Conservation (phyloP, 2,888 invertebrate species). For the Eupeodes latifasciatus region DNA sequence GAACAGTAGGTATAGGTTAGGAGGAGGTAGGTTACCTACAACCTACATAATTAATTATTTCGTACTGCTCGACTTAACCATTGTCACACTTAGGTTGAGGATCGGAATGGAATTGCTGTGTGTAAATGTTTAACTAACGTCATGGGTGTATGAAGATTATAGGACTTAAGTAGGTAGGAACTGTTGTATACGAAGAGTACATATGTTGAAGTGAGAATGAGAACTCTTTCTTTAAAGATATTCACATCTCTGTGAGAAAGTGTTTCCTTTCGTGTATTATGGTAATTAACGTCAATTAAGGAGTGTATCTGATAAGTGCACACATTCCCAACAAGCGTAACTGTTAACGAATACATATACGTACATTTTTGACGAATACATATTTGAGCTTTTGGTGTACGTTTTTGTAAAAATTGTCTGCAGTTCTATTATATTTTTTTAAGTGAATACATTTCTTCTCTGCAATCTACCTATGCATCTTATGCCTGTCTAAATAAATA, state of each 20-base stretch:
- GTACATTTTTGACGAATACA: not conserved
- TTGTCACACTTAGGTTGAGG: slow-evolving; percentile 31
- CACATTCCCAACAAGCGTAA: not conserved
- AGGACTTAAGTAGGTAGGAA: not conserved
- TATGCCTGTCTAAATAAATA: too few relatives aligned
- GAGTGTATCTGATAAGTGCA: not conserved
- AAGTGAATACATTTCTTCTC: too few relatives aligned
- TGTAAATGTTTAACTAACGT: slow-evolving; percentile 46
- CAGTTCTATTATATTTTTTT: too few relatives aligned
- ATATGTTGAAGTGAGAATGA: too few relatives aligned
- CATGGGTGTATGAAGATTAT: not conserved
- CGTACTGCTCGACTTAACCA: slow-evolving; percentile 52
- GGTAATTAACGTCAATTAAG: slow-evolving; percentile 32
- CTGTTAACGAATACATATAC: not conserved
- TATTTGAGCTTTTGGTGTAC: too few relatives aligned
- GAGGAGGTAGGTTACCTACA: not conserved
- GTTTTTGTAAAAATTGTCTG: too few relatives aligned
- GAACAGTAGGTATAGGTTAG: not conserved
- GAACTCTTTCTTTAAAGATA: not conserved
- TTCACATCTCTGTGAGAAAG: not conserved
- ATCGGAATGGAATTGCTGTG: slow-evolving; percentile 8
- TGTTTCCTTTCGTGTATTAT: slow-evolving; percentile 22
- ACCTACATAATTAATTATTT: slow-evolving; percentile 64
- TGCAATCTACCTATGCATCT: too few relatives aligned
- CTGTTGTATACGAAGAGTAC: too few relatives aligned